A percentile compares a stretch with the other conserved stretches of the same genome.
Conservation (phyloP, 37 sponge, comb jelly and placozoan species). For the Cladorhizidae sp. region DNA sequence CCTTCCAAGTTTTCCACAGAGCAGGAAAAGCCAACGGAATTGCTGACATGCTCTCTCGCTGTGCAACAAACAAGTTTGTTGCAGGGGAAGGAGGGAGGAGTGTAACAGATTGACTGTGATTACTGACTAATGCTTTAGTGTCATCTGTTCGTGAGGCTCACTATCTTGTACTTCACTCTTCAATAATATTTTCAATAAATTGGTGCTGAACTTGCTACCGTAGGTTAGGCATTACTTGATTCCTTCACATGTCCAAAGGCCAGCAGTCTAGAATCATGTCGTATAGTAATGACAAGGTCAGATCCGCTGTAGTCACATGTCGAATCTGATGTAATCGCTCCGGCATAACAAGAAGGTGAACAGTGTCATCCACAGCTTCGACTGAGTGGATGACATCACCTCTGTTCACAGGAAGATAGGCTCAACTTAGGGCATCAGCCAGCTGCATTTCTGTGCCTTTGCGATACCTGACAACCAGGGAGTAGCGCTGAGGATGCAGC, state of each 20-base stretch:
- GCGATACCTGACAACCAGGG: constrained; percentile 27
- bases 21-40: no score
- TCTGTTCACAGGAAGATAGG: constrained; percentile 14
- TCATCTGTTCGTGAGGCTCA: no score
- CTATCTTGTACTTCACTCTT: no score
- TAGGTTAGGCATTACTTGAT: no score
- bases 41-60: no score
- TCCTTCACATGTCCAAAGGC: constrained; percentile 32
- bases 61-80: no score
- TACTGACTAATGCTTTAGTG: no score
- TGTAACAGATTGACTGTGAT: no score
- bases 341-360: neutral
- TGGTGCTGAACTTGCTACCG: no score
- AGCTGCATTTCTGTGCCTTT: constrained; percentile 31
- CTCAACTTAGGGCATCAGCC: constrained; percentile 50
- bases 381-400: constrained; percentile 10
- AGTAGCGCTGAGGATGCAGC: constrained; percentile 44
- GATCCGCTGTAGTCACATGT: constrained; percentile 34
- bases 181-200: no score
- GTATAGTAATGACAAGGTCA: constrained; percentile 9
- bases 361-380: constrained; percentile 26
- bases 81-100: no score
- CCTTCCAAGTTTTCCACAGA: no score
- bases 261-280: constrained; percentile 21
- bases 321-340: constrained; percentile 8